Evolutionary conservation across 2,888 invertebrate species (phyloP).

Genomic region (Oeneis ivallda): DNA sequence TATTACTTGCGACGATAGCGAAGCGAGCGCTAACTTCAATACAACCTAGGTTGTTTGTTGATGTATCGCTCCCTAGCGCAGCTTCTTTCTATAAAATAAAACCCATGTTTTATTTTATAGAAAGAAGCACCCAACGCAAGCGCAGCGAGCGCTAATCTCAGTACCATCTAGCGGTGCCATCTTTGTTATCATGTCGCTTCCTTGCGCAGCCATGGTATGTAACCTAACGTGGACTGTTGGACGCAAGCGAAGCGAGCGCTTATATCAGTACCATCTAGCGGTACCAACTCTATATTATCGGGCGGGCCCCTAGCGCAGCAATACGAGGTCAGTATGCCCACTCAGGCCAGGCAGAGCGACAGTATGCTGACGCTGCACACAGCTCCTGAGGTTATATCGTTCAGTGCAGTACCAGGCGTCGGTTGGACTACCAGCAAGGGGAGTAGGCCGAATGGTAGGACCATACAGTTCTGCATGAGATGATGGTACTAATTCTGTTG

Average conservation of each 20-base stretch:
- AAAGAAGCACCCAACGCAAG: too few species aligned
- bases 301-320: conserved; percentile 87
- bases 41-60: not conserved
- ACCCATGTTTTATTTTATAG: too few species aligned
- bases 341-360: conserved; percentile 84
- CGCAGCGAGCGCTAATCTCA: not conserved
- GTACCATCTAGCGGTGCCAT: not conserved
- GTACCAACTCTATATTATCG: too few species aligned
- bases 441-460: conserved; percentile 87
- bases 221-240: too few species aligned
- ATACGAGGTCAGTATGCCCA: conserved; percentile 85
- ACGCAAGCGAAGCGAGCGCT: too few species aligned
- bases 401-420: conserved; percentile 86
- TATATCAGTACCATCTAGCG: too few species aligned
- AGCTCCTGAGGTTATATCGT: conserved; percentile 90
- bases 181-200: not conserved
- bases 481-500: too few species aligned
- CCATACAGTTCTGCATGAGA: too few species aligned
- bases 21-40: not conserved
- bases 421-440: conserved; percentile 86
- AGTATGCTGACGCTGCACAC: conserved; percentile 88
- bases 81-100: too few species aligned
- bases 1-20: too few species aligned
- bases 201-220: too few species aligned
- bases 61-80: not conserved